Evolutionary conservation across 2,113 vertebrate species (phyloP).

Genomic region (Rhinogobius similis): DNA sequence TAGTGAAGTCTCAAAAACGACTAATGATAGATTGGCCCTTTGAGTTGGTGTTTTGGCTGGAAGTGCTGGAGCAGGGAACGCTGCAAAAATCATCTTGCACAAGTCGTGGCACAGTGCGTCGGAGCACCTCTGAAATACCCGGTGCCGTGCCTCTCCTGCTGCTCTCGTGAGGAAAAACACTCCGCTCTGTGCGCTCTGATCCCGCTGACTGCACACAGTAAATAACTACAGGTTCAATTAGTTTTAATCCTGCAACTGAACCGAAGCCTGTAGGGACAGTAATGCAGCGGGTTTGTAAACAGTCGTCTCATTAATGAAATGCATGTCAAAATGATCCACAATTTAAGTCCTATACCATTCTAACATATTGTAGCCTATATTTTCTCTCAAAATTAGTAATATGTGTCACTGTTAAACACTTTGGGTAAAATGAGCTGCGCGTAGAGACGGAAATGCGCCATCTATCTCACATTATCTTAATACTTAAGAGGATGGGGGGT

Average conservation of each 20-base stretch:
- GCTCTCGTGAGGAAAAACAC: not conserved
- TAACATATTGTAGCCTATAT: too few relatives aligned
- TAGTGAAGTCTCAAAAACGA: not conserved
- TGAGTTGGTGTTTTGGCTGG: not conserved
- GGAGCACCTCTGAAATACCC: not conserved
- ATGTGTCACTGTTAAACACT: too few relatives aligned
- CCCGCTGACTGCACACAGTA: not conserved
- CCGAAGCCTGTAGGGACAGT: not conserved
- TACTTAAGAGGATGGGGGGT: not conserved
- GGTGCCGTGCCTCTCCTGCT: not conserved
- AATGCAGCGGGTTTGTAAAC: conserved; percentile 3
- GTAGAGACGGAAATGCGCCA: not conserved
- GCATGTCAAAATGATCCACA: not conserved
- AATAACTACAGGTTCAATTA: conserved; percentile 13
- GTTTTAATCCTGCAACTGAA: not conserved
- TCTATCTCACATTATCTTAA: conserved; percentile 11
- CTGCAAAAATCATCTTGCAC: not conserved
- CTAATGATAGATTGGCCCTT: conserved; percentile 1
- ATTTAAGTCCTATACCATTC: too few relatives aligned
- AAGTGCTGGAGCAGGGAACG: not conserved
- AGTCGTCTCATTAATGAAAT: conserved; percentile 2
- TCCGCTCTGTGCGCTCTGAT: not conserved
- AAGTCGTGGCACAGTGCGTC: not conserved
- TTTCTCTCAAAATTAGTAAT: too few relatives aligned
- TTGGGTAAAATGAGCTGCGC: not conserved